Percentiles rank a stretch among this genome's conserved stretches.
phyloP scores from a whole-genome alignment of 92 coral and sea anemone species.

The Epizoanthus illoricatus region DNA sequence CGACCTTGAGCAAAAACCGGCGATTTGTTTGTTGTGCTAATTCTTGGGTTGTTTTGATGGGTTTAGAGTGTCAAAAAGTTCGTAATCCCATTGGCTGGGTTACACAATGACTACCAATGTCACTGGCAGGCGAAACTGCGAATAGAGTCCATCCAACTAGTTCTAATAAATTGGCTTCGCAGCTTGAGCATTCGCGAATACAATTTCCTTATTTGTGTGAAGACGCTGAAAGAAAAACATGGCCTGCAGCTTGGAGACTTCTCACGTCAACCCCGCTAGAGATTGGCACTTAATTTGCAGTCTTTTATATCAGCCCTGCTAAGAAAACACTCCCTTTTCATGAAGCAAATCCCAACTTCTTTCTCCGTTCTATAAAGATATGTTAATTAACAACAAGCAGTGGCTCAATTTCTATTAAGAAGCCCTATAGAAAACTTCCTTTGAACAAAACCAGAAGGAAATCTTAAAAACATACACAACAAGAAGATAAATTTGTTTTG shows the following conservation, averaged over 20 bases:
- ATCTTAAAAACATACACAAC: constrained; percentile 20
- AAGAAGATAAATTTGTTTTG: neutral
- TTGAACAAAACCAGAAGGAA: constrained; percentile 16
- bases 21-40: constrained; percentile 41
- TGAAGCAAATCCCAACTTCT: constrained; percentile 11
- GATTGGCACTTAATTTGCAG: neutral
- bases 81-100: constrained; percentile 27
- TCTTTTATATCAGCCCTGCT: neutral
- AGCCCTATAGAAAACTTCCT: neutral
- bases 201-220: constrained; percentile 4
- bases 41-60: constrained; percentile 39
- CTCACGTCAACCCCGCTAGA: constrained; percentile 13
- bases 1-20: constrained; percentile 42
- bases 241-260: constrained; percentile 34
- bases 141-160: constrained; percentile 26
- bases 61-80: constrained; percentile 40
- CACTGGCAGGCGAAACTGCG: constrained; percentile 25
- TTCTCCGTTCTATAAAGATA: neutral
- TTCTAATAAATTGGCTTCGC: constrained; percentile 20
- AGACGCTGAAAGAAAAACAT: constrained; percentile 14
- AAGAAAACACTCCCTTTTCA: constrained; percentile 4
- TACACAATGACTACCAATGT: constrained; percentile 24
- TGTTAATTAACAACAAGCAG: constrained; percentile 19
- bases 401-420: constrained; percentile 12
- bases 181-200: constrained; percentile 25